phyloP scores from a whole-genome alignment of 30 jellyfish, hydroid and myxozoan genomes.

The Turritopsis rubra region DNA sequence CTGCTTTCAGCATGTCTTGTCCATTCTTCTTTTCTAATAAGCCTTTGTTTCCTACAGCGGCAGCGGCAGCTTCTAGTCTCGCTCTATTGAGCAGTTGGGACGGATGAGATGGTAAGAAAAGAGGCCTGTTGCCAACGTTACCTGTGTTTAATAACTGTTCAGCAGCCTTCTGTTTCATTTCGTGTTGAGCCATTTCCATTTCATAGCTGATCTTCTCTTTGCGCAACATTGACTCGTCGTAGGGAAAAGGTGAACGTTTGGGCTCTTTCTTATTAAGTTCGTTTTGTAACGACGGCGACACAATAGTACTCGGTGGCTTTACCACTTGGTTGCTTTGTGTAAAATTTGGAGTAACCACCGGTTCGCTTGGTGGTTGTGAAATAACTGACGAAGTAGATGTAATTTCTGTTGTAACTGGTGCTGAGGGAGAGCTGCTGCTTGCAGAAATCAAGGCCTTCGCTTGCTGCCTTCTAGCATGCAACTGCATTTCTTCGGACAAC shows the following conservation, averaged over 20 bases:
- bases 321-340: background rate
- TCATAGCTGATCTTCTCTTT: background rate
- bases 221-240: background rate
- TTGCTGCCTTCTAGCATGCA: background rate
- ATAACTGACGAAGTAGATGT: background rate
- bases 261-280: background rate
- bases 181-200: constrained; percentile 6
- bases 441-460: background rate
- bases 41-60: constrained; percentile 35
- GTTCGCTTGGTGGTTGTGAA: background rate
- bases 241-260: background rate
- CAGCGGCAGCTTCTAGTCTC: constrained; percentile 36
- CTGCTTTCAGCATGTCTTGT: background rate
- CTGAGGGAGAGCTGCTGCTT: background rate
- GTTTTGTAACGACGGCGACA: background rate
- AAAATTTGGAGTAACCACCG: background rate
- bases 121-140: background rate
- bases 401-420: background rate
- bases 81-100: constrained; percentile 64
- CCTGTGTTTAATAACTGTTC: constrained; percentile 26
- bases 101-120: constrained; percentile 55
- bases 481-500: constrained; percentile 31
- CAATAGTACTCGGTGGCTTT: background rate
- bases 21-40: constrained; percentile 12
- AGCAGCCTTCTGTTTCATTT: constrained; percentile 37